Conservation (phyloP, 2,888 invertebrate genomes). For the Hirudinaria manillensis region DNA sequence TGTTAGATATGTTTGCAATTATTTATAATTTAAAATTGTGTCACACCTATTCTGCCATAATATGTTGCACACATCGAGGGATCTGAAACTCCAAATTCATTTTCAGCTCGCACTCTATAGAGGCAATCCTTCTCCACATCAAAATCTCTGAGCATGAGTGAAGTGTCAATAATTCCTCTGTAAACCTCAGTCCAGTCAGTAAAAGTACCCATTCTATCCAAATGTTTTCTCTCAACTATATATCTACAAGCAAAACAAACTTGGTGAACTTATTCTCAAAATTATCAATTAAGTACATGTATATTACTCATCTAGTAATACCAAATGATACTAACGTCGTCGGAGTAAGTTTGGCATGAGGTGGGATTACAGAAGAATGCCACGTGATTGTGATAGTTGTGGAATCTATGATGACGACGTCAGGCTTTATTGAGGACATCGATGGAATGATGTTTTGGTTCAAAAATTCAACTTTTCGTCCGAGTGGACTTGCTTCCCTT, state of each 20-base stretch:
- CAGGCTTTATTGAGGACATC: slow-evolving; percentile 49
- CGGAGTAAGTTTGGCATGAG: slow-evolving; percentile 29
- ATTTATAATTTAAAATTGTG: neutral
- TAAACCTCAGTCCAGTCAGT: slow-evolving; percentile 77
- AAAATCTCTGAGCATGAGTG: slow-evolving; percentile 54
- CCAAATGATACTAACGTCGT: slow-evolving; percentile 25
- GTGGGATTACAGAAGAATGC: slow-evolving; percentile 40
- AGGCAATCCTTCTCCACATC: slow-evolving; percentile 89
- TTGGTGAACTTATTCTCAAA: neutral
- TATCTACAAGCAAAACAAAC: slow-evolving; percentile 41
- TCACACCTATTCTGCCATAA: slow-evolving; percentile 35
- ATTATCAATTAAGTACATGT: neutral
- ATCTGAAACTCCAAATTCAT: slow-evolving; percentile 90
- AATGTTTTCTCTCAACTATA: slow-evolving; percentile 60
- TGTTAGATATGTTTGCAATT: too few species aligned
- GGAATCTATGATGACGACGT: slow-evolving; percentile 43
- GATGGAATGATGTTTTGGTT: slow-evolving; percentile 43
- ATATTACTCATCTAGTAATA: neutral
- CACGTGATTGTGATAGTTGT: slow-evolving; percentile 46
- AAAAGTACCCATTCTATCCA: slow-evolving; percentile 65
- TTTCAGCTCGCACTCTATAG: slow-evolving; percentile 90
- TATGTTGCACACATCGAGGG: slow-evolving; percentile 79
- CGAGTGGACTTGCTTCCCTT: neutral
- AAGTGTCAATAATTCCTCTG: slow-evolving; percentile 44
- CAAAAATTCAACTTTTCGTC: neutral